Evolutionary conservation across 1,140 invertebrate species (phyloP), one percentile per base, ranked within the genome.

Genomic region (Plectrocnemia conspersa): DNA sequence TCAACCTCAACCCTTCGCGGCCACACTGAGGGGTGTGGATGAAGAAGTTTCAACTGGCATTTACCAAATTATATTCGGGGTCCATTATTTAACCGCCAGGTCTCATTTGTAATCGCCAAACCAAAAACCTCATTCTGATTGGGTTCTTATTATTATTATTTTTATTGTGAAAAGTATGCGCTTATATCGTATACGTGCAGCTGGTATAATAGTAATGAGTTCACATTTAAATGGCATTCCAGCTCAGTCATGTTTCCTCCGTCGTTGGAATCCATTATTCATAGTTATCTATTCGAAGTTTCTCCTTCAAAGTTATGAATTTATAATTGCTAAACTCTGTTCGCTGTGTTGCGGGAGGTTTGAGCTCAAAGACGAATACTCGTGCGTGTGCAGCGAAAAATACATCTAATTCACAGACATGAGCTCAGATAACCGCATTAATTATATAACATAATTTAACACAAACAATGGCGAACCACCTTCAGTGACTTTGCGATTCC

Each of bases 221-320:
- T 59, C 53, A 46, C 53, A 56, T 56, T 59, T 56, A 53, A 56
- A 59, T 59, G 58, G 53, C 42, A 55, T 56, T 59, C 58, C 52
- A 40, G 58, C 48, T 59, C 58, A 50, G 58, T 59, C 58, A 52
- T 59, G 58, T 59, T 59, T 59, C 52, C 52, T 41, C 36, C 52
- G 48, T 48, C 52, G 55, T 57, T 40, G 52, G 52, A 54, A 61
- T 63, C 59, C 62, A 63, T 63, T 63, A 63, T 63, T 63, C 62
- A 63, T 63, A 63, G 59, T 62, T 63, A 62, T 63, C 61, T 63
- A 63, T 62, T 62, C 59, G 56, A 62, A 63, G 59, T 63, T 56
- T 54, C 62, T 54, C 56, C 59, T 61, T 48, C 56, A 52, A 62
- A 63, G 59, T 63, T 63, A 63, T 63, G 62, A 63, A 63, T 63